Percentiles rank a stretch among this genome's conserved stretches.
phyloP scores from a whole-genome alignment of 2,113 vertebrate genomes.

The Macquaria australasica region DNA sequence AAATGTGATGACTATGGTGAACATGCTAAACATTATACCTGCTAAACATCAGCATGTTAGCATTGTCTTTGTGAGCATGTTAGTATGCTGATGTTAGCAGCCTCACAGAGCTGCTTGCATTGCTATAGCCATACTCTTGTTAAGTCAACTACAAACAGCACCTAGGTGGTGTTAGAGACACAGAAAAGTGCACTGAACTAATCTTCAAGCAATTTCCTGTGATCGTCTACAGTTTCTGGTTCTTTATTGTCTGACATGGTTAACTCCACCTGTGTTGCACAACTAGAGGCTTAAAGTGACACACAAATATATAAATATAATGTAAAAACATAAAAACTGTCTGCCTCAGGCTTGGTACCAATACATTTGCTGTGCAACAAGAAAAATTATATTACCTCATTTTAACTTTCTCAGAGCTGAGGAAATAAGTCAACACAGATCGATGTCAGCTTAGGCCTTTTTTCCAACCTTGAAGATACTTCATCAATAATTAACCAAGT shows the following conservation, averaged over 20 bases:
- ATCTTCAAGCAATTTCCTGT: not conserved
- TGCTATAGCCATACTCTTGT: not conserved
- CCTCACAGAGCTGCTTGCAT: not conserved
- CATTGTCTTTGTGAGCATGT: slow-evolving; percentile 3
- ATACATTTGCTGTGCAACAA: slow-evolving; percentile 28
- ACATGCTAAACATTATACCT: not conserved
- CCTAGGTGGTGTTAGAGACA: not conserved
- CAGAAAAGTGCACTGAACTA: not conserved
- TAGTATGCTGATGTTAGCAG: not conserved
- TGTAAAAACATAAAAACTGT: slow-evolving; percentile 9
- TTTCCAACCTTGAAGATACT: slow-evolving; percentile 59
- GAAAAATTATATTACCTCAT: slow-evolving; percentile 36
- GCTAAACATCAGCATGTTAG: not conserved
- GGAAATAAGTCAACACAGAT: slow-evolving; percentile 61
- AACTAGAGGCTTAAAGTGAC: not conserved
- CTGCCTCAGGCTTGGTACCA: slow-evolving; percentile 13
- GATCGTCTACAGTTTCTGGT: not conserved
- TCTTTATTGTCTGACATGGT: not conserved
- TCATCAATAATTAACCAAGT: slow-evolving; percentile 68
- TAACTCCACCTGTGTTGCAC: not conserved
- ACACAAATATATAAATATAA: slow-evolving; percentile 9
- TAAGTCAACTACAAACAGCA: not conserved
- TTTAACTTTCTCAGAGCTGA: slow-evolving; percentile 43
- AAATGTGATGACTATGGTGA: not conserved
- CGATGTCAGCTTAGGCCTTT: slow-evolving; percentile 47